phyloP scores from a whole-genome alignment of 2,888 invertebrate genomes.

The Harpalus rubripes region DNA sequence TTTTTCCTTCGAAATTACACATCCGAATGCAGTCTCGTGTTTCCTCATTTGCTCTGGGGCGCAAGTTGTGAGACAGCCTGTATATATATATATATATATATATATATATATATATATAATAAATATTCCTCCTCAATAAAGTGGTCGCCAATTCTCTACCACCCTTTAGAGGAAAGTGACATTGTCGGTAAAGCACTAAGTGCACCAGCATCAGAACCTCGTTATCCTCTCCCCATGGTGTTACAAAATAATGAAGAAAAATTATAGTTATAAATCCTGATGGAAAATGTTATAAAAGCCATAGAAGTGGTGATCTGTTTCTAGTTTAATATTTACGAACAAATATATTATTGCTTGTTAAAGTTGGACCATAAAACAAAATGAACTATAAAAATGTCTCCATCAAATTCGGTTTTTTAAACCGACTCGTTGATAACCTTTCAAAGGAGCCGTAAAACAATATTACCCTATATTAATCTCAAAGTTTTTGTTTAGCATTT shows the following conservation, averaged over 20 bases:
- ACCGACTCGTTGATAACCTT: slow-evolving; percentile 15
- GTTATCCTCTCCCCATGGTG: no score
- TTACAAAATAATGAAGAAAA: neutral
- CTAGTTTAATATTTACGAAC: slow-evolving; percentile 9
- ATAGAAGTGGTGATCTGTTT: neutral
- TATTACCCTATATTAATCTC: slow-evolving; percentile 42
- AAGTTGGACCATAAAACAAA: slow-evolving; percentile 42
- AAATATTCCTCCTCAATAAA: no score
- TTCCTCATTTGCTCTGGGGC: no score
- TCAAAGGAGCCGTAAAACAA: slow-evolving; percentile 30
- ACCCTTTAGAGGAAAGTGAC: no score
- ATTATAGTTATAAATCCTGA: neutral
- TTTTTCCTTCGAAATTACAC: no score
- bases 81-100: no score
- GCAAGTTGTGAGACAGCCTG: no score
- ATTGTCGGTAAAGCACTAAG: no score
- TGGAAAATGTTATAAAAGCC: neutral
- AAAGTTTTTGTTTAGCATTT: slow-evolving; percentile 36
- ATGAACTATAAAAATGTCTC: slow-evolving; percentile 29
- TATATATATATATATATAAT: no score
- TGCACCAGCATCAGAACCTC: no score
- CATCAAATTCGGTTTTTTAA: slow-evolving; percentile 33
- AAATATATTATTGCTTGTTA: neutral
- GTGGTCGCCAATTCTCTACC: no score
- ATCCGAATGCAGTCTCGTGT: no score